Evolutionary conservation across 2,888 invertebrate genomes (phyloP).

Genomic region (Eilema depressum): DNA sequence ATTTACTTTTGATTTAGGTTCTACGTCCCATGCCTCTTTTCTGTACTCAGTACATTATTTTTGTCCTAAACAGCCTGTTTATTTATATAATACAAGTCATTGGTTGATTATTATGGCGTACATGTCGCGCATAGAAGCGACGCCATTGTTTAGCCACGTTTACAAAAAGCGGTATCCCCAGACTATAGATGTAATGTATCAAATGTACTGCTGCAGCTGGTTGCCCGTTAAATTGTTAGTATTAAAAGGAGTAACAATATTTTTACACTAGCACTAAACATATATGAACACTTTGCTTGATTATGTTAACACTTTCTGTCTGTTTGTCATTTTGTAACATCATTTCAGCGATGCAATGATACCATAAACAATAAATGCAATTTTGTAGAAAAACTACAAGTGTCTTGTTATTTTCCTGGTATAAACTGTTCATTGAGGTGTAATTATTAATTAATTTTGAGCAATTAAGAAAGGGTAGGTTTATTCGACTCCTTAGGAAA

Average conservation of each 20-base stretch:
- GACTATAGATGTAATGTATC: conserved; percentile 43
- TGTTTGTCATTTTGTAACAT: conserved; percentile 51
- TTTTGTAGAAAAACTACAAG: conserved; percentile 45
- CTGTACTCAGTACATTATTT: background rate
- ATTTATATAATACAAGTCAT: background rate
- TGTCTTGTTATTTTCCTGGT: conserved; percentile 18
- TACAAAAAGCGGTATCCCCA: conserved; percentile 9
- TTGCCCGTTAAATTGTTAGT: conserved; percentile 52
- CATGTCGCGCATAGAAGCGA: conserved; percentile 18
- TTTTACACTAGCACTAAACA: conserved; percentile 51
- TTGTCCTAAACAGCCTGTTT: background rate
- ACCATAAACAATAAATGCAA: conserved; percentile 52
- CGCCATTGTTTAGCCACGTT: background rate
- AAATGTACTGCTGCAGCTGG: conserved; percentile 42
- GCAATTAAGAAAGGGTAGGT: too few relatives aligned
- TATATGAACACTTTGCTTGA: conserved; percentile 45
- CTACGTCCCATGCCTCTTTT: background rate
- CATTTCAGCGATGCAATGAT: conserved; percentile 55
- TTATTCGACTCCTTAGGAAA: too few relatives aligned
- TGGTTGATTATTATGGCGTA: background rate
- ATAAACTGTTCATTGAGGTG: background rate
- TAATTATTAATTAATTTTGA: too few relatives aligned
- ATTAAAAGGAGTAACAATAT: conserved; percentile 45
- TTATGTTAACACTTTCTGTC: conserved; percentile 45
- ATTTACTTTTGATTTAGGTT: background rate